These are phyloP conservation scores for Pao palembangensis DNA, from an alignment of 2,113 vertebrate species.

Conservation along the genomic window DNA sequence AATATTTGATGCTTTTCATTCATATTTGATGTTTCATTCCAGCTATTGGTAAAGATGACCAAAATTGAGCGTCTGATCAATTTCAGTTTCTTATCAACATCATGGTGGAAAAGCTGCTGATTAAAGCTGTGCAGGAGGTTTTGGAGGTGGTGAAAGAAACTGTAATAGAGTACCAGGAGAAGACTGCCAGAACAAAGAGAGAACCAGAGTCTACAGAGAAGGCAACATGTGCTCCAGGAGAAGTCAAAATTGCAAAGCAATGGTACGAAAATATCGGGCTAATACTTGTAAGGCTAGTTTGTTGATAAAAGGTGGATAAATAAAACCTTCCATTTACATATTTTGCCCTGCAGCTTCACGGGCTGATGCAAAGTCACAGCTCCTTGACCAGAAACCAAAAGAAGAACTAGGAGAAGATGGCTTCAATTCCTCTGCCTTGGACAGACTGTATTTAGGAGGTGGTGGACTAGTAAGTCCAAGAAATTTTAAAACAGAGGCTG, in stretches of 20 bases:
- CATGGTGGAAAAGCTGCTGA: slow-evolving; percentile 66
- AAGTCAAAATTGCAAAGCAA: slow-evolving; percentile 5
- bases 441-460: too few species aligned
- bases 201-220: slow-evolving; percentile 63
- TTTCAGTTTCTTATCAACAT: too few species aligned
- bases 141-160: slow-evolving; percentile 72
- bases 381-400: too few species aligned
- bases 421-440: too few species aligned
- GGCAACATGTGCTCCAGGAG: slow-evolving; percentile 59
- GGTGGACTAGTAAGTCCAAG: not conserved
- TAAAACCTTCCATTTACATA: too few species aligned
- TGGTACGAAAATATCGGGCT: too few species aligned
- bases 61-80: slow-evolving; percentile 68
- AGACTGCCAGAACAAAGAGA: slow-evolving; percentile 67
- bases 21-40: slow-evolving; percentile 1
- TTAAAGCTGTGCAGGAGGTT: slow-evolving; percentile 66
- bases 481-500: not conserved
- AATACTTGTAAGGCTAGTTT: too few species aligned
- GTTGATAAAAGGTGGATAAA: slow-evolving; percentile 38
- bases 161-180: slow-evolving; percentile 66
- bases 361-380: too few species aligned
- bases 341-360: too few species aligned
- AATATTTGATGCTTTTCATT: too few species aligned
- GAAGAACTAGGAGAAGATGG: too few species aligned
- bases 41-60: slow-evolving; percentile 51